Evolutionary conservation across 2,113 vertebrate species (phyloP).

Genomic region (Ornithorhynchus anatinus): DNA sequence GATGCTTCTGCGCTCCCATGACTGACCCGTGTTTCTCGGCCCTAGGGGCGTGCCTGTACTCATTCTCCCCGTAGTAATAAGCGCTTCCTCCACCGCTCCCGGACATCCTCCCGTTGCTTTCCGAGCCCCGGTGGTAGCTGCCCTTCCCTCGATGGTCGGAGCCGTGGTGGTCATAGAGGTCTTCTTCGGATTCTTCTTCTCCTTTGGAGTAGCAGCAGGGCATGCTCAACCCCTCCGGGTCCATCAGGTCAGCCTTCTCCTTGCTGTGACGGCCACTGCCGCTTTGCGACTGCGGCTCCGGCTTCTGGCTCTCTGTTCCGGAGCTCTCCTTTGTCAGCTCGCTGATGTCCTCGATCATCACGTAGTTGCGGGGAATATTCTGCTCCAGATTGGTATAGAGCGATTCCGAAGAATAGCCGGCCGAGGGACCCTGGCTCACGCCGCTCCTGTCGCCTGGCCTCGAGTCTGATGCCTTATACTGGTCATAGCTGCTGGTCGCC

Average conservation of each 20-base stretch:
- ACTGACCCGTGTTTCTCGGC: constrained; percentile 77
- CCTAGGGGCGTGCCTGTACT: constrained; percentile 85
- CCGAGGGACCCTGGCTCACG: constrained; percentile 78
- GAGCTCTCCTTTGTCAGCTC: constrained; percentile 94
- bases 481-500: constrained; percentile 78
- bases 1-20: constrained; percentile 80
- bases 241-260: constrained; percentile 70
- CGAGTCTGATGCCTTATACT: constrained; percentile 79
- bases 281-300: constrained; percentile 69
- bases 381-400: constrained; percentile 94
- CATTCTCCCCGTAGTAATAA: constrained; percentile 83
- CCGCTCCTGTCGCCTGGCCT: constrained; percentile 74
- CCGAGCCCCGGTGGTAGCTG: constrained; percentile 76
- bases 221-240: constrained; percentile 72
- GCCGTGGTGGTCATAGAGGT: constrained; percentile 89
- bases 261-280: constrained; percentile 76
- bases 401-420: constrained; percentile 84
- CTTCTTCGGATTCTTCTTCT: constrained; percentile 95
- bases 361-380: constrained; percentile 95
- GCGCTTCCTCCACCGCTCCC: constrained; percentile 66
- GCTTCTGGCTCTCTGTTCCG: constrained; percentile 80
- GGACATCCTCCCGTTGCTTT: constrained; percentile 82
- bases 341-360: constrained; percentile 98
- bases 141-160: constrained; percentile 78
- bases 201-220: constrained; percentile 84